These are phyloP conservation scores for Tetragnatha montana DNA, from an alignment of 2,888 invertebrate genomes.

Conservation along the genomic window DNA sequence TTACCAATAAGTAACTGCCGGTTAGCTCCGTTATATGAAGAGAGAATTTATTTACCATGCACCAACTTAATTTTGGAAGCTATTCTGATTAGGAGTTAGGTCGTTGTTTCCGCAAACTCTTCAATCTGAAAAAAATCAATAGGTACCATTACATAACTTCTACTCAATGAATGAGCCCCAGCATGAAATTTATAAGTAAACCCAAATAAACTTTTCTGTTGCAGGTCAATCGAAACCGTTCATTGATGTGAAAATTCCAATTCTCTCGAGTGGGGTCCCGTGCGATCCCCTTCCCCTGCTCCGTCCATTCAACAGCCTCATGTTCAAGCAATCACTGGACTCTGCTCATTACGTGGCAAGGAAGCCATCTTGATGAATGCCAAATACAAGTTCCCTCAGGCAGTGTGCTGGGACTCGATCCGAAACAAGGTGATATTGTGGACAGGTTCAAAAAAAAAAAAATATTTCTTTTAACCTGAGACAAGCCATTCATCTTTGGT, in stretches of 20 bases:
- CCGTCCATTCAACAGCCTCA: slow-evolving; percentile 68
- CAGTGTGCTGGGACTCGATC: background rate
- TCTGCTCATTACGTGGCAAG: slow-evolving; percentile 5
- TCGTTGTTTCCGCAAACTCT: too few species aligned
- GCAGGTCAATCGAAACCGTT: slow-evolving; percentile 1
- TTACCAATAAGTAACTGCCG: too few species aligned
- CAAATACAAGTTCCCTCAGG: slow-evolving; percentile 2
- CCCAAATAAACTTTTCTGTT: background rate
- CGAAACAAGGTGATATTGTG: background rate
- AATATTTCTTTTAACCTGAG: background rate
- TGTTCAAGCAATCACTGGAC: slow-evolving; percentile 65
- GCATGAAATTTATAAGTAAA: too few species aligned
- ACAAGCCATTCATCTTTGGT: background rate
- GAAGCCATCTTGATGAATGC: slow-evolving; percentile 18
- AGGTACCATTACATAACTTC: too few species aligned
- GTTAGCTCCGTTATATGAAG: too few species aligned
- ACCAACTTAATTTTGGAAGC: too few species aligned
- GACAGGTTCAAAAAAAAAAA: background rate
- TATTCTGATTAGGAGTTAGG: too few species aligned
- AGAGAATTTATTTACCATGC: too few species aligned
- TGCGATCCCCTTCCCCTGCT: slow-evolving; percentile 28
- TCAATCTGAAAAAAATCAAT: too few species aligned
- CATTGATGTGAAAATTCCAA: slow-evolving; percentile 13
- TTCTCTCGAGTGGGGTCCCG: slow-evolving; percentile 14
- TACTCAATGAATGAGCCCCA: too few species aligned